Conservation (phyloP, 2,888 invertebrate genomes). For the Temnothorax rugatulus region DNA sequence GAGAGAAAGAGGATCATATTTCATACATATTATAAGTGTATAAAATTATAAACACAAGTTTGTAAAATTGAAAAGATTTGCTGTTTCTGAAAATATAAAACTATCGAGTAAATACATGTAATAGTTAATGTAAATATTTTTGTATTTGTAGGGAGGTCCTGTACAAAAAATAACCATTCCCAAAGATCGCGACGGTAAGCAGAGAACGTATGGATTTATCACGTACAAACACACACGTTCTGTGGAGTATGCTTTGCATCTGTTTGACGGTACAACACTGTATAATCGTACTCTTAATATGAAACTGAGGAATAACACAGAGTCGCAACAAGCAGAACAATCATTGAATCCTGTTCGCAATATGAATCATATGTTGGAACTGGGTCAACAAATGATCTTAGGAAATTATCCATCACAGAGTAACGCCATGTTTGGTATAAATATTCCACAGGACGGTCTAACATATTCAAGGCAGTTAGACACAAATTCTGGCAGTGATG, state of each 20-base stretch:
- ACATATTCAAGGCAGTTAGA: constrained; percentile 73
- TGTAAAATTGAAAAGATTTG: neutral
- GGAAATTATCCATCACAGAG: constrained; percentile 65
- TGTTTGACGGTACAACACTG: constrained; percentile 91
- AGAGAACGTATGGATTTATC: constrained; percentile 92
- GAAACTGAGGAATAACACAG: constrained; percentile 65
- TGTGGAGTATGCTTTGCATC: constrained; percentile 91
- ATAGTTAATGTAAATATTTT: constrained; percentile 20
- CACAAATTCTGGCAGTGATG: constrained; percentile 65
- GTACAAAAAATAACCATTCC: constrained; percentile 92
- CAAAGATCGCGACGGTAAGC: constrained; percentile 91
- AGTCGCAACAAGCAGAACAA: constrained; percentile 45
- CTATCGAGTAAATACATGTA: neutral
- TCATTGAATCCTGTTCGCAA: constrained; percentile 58
- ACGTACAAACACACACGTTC: constrained; percentile 92
- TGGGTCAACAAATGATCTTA: constrained; percentile 78
- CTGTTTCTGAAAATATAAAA: neutral
- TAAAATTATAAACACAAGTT: neutral
- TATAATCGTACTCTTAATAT: constrained; percentile 88
- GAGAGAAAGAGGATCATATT: neutral
- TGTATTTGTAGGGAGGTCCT: constrained; percentile 90
- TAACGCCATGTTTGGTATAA: constrained; percentile 61
- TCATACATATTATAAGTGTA: neutral
- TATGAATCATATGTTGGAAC: constrained; percentile 72
- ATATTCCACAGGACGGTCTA: constrained; percentile 61